Percentiles rank a stretch among this genome's conserved stretches.
These are phyloP conservation scores for Perca fluviatilis DNA, from an alignment of 2,113 vertebrate genomes.

Conservation along the genomic window DNA sequence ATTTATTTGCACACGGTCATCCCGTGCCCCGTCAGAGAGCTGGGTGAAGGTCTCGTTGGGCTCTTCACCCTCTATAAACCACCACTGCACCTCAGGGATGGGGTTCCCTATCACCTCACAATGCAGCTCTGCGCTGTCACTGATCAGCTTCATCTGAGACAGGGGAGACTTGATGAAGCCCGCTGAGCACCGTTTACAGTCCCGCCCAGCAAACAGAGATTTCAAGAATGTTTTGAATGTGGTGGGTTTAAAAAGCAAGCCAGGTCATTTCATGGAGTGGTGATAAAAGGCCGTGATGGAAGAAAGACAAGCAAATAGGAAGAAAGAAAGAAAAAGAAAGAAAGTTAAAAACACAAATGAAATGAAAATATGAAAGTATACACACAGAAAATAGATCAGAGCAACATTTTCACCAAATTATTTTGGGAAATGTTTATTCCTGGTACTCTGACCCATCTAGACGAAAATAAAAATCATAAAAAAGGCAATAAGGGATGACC, in stretches of 20 bases:
- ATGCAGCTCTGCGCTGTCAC: conserved; percentile 88
- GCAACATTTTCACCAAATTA: conserved; percentile 27
- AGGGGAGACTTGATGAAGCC: conserved; percentile 91
- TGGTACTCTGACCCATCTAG: conserved; percentile 40
- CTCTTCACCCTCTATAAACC: conserved; percentile 88
- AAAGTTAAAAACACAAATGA: conserved; percentile 73
- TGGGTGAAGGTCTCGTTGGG: conserved; percentile 86
- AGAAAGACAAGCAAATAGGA: conserved; percentile 64
- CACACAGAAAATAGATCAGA: conserved; percentile 58
- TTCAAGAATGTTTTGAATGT: conserved; percentile 23
- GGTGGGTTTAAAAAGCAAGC: conserved; percentile 39
- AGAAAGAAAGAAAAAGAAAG: conserved; percentile 68
- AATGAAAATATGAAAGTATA: conserved; percentile 65
- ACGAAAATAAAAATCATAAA: conserved; percentile 36
- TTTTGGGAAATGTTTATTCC: not conserved
- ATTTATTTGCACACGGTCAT: conserved; percentile 89
- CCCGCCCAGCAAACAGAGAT: conserved; percentile 30
- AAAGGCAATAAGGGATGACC: conserved; percentile 13
- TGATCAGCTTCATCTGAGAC: conserved; percentile 87
- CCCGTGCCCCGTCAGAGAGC: conserved; percentile 91
- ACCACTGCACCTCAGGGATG: conserved; percentile 94
- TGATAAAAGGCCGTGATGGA: conserved; percentile 63
- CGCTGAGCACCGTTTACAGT: conserved; percentile 78
- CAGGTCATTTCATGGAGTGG: conserved; percentile 59
- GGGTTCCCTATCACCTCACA: conserved; percentile 93